Evolutionary conservation across 2,113 vertebrate species (phyloP), one percentile per base, ranked within the genome.

Genomic region (Entelurus aequoreus): DNA sequence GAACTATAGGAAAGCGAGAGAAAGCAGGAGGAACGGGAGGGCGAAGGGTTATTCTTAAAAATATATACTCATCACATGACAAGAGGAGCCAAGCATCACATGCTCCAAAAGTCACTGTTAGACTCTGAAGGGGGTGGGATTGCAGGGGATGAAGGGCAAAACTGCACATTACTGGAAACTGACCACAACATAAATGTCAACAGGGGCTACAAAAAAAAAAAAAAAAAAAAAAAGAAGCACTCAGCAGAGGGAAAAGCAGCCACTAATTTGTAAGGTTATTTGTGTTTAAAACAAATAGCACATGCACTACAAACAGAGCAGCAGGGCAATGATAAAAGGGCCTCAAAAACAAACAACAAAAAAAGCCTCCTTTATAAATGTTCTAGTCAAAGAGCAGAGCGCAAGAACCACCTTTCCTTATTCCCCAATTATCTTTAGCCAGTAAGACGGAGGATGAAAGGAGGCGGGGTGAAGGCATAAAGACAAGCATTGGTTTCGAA

Each of bases 21-120:
- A 9, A 11, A 11, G 5, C 4, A 46, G 9, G 4, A 13, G 54
- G 36, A 15, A 3, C 5, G 42, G 42, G 16, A 16, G 37, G 57
- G 15, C 28, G 28, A 28, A 28, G 36, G 40, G 42, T 21, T 48
- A 60, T 76, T 81, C 76, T 82, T 75, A 86, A 88, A 88, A 88
- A 90, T 84, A 85, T 87, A 88, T 86, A 88, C 79, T 84, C 79
- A 80, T 82, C 80, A 85, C 80, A 81, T 80, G 81, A 87, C 82
- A 76, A 28, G 77, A 85, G 84, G 85, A 88, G 83, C 80, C 80
- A 78, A 81, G 67, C 76, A 81, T 84, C 74, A 84, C 79, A 77
- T 77, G 74, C 78, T 81, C 87, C 78, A 16, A n/a, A n/a, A 77
- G 75, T 84, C 83, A 63, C 76, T 80, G 71, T 77, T 84, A 87